Evolutionary conservation across 2,888 invertebrate species (phyloP).

Genomic region (Chrysotoxum bicinctum): DNA sequence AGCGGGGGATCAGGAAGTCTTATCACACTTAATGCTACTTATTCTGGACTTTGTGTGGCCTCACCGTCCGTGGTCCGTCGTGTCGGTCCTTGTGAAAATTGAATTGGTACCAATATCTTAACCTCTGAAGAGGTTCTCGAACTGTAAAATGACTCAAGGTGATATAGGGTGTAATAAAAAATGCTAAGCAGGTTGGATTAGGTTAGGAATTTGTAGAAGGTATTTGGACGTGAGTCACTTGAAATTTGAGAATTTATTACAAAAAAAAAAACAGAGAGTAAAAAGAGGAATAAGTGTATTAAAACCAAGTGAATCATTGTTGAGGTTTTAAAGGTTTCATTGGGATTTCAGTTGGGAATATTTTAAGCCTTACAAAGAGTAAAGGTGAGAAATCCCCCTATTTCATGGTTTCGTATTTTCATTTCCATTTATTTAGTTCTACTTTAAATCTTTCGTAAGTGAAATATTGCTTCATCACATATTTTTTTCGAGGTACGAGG

Average conservation of each 20-base stretch:
- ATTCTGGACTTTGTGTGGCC: conserved; percentile 34
- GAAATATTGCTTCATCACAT: no score
- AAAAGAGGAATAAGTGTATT: background rate
- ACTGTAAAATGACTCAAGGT: conserved; percentile 16
- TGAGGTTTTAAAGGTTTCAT: background rate
- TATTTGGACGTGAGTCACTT: conserved; percentile 40
- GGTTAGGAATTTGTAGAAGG: conserved; percentile 24
- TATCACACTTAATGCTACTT: conserved; percentile 36
- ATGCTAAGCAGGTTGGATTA: conserved; percentile 55
- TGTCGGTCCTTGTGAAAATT: background rate
- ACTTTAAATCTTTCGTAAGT: no score
- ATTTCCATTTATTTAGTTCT: no score
- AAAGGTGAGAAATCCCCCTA: no score
- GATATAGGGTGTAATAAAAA: conserved; percentile 48
- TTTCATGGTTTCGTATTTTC: no score
- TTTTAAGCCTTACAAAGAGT: background rate
- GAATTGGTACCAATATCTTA: conserved; percentile 1
- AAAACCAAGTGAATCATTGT: conserved; percentile 21
- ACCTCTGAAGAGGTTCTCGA: conserved; percentile 26
- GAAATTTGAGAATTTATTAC: conserved; percentile 24
- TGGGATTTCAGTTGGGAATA: background rate
- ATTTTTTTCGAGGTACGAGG: no score
- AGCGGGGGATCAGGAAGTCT: conserved; percentile 21
- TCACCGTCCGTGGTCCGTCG: background rate
- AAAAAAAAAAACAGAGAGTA: background rate